Evolutionary conservation across 2,888 invertebrate species (phyloP), one percentile per base, ranked within the genome.

Genomic region (Scelioninae gen. 1): DNA sequence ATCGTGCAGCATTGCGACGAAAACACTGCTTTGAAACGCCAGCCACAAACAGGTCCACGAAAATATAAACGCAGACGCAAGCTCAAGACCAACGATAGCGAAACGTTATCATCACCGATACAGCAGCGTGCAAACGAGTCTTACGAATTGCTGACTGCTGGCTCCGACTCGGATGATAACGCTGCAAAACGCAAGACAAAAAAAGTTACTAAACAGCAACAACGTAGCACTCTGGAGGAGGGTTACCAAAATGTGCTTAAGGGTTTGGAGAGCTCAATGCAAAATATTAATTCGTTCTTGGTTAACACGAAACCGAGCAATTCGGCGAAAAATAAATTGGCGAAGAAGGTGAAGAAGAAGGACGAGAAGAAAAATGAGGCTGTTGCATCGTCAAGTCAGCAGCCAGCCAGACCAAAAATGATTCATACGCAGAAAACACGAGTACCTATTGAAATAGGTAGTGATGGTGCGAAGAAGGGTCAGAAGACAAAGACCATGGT

Each of bases 1-100:
- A 94, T 97, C 85, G 97, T 97, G 56, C 95, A 96, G 88, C 97
- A 97, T 89, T 96, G 96, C 88, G 97, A 97, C 91, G 95, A 96
- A 85, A 97, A 97, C 90, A 97, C 97, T 0, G 97, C 96, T 0
- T 93, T 96, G 92, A 95, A 96, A 87, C 93, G 96, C 55, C 96
- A 96, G 87, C 96, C 96, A 0, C 95, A 96, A 94, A 94, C 95
- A 53, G 96, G 95, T 0, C 96, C 96, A 0, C 93, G 97, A 1
- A 97, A 97, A 89, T 97, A 97, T 91, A 97, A 96, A 90, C 94
- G 96, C 0, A 93, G 97, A 68, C 95, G 96, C 86, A 96, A 96
- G 92, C 89, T 96, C 15, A 96, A 96, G 90, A 94, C 94, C 0
- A 94, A 95, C 86, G 95, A 95, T 85, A 58, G 85, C 2, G 83